Evolutionary conservation across 2,113 vertebrate species (phyloP), one percentile per base, ranked within the genome.

Genomic region (Trematomus loennbergii): DNA sequence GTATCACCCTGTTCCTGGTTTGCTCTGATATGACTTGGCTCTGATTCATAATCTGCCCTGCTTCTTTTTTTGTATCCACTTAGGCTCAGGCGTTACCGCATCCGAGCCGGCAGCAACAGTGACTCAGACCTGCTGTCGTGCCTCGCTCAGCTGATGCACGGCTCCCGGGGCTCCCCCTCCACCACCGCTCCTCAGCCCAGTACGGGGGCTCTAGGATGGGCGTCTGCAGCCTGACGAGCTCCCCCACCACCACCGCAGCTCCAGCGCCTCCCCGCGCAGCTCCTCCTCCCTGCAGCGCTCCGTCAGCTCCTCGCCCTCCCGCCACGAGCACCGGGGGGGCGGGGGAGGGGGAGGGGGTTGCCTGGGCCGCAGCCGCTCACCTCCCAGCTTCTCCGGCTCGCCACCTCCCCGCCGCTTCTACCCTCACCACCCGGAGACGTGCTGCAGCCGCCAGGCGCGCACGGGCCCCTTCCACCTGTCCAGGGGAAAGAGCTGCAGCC

Each of bases 51-150:
- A 13, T 20, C 20, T 36, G 13, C 49, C 12, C 12, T 60, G 9
- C 72, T 69, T 40, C 36, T 40, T 40, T 8, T 33, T 71, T 33
- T 87, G 15, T 63, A 2, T 8, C 52, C 22, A 1, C 52, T 20
- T 20, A 96, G 95, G 83, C 89, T 97, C 50, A 94, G 97, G 53
- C 97, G 97, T 75, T 99, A 97, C 89, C 96, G 95, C 93, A 97
- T 98, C 87, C 94, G 97, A 74, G 95, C 97, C 12, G 96, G 96
- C 82, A 98, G 97, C 94, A 97, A 90, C 92, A 97, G 97, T 5
- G 97, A 99, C 91, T 97, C 97, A 6, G 97, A 99, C 92, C 97
- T 99, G 79, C 96, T 99, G 87, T 96, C 96, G 58, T 97, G 97
- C 76, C 96, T 99, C 87, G 97, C 98, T 91, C 97, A 99, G 93